phyloP scores from a whole-genome alignment of 92 coral and sea anemone species.

The Paragorgia papillata region DNA sequence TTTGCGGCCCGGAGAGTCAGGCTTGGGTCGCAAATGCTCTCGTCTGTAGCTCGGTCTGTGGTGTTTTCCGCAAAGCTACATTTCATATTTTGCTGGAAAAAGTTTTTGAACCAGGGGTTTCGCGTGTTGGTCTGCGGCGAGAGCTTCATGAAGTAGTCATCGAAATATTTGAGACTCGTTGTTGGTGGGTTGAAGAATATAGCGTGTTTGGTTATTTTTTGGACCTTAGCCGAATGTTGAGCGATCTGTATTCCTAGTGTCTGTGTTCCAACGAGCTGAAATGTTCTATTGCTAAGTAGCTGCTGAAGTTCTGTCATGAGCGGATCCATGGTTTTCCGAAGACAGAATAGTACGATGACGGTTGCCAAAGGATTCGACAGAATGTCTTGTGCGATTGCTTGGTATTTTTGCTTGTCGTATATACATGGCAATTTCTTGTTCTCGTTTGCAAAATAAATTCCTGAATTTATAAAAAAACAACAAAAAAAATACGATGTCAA shows the following conservation, averaged over 20 bases:
- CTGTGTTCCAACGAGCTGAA: not conserved
- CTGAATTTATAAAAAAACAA: constrained; percentile 32
- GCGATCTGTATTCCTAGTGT: not conserved
- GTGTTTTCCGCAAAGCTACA: constrained; percentile 34
- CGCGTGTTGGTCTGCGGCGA: constrained; percentile 60
- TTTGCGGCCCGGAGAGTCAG: not conserved
- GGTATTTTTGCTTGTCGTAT: constrained; percentile 33
- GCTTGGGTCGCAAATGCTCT: not conserved
- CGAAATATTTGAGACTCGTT: constrained; percentile 15
- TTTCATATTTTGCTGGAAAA: constrained; percentile 66
- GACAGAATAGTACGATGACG: constrained; percentile 73
- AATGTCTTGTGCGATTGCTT: constrained; percentile 51
- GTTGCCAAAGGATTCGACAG: constrained; percentile 66
- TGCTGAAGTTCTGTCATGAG: not conserved
- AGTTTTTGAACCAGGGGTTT: constrained; percentile 80
- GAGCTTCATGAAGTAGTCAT: constrained; percentile 61
- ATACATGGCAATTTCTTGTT: constrained; percentile 54
- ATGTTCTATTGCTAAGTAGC: not conserved
- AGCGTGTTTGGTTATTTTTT: not conserved
- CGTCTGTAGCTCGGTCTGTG: not conserved
- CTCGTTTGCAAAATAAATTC: constrained; percentile 79
- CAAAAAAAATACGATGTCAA: not conserved
- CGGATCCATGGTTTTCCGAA: not conserved
- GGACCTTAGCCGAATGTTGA: not conserved
- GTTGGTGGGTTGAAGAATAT: not conserved